Evolutionary conservation across 1,140 invertebrate genomes (phyloP).

Genomic region (Andrena cerasifolii): DNA sequence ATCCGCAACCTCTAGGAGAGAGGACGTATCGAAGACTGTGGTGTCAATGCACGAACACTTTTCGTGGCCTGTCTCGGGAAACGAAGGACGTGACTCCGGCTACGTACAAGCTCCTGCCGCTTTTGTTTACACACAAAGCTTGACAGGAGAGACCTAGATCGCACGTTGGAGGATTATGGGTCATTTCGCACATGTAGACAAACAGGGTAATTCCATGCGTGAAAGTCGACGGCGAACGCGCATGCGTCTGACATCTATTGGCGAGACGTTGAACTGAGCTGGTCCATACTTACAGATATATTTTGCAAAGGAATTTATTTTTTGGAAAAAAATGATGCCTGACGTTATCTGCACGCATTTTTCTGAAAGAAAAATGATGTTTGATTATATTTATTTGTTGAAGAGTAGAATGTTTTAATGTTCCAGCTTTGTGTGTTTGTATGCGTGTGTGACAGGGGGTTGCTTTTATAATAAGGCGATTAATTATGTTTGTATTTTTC

Average conservation of each 20-base stretch:
- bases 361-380: too few relatives aligned
- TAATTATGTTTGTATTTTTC: too few relatives aligned
- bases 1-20: slow-evolving; percentile 32
- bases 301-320: background rate
- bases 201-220: slow-evolving; percentile 31
- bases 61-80: background rate
- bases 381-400: too few relatives aligned
- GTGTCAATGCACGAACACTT: slow-evolving; percentile 20
- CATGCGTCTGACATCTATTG: background rate
- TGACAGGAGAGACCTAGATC: slow-evolving; percentile 35
- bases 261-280: background rate
- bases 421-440: too few relatives aligned
- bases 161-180: slow-evolving; percentile 1
- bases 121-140: slow-evolving; percentile 46
- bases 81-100: slow-evolving; percentile 9
- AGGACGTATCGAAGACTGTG: slow-evolving; percentile 24
- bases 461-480: too few relatives aligned
- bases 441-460: too few relatives aligned
- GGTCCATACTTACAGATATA: background rate
- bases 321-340: too few relatives aligned
- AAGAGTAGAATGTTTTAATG: too few relatives aligned
- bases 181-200: slow-evolving; percentile 1
- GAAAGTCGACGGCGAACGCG: background rate
- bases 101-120: background rate
- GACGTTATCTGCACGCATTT: too few relatives aligned